Evolutionary conservation across 1,140 invertebrate genomes (phyloP).

Genomic region (Saccostrea echinata): DNA sequence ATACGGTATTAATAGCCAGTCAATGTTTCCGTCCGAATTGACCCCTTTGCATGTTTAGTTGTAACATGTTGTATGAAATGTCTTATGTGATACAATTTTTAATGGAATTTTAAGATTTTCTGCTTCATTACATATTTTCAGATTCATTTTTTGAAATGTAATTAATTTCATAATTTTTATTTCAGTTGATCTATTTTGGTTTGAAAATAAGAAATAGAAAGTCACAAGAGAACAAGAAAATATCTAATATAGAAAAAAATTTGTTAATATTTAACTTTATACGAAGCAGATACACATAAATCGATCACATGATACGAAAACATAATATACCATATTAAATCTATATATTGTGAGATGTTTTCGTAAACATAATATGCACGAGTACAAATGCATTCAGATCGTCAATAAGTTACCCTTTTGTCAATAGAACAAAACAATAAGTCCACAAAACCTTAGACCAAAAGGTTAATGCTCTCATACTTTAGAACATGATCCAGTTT

Average conservation of each 20-base stretch:
- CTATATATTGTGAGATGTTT: too few relatives aligned
- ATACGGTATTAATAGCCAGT: neutral
- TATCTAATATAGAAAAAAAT: too few relatives aligned
- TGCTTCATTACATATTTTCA: neutral
- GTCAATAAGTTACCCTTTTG: too few relatives aligned
- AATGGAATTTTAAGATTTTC: neutral
- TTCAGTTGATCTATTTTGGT: neutral
- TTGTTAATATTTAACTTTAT: too few relatives aligned
- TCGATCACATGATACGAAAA: too few relatives aligned
- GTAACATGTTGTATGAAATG: neutral
- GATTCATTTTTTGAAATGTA: neutral
- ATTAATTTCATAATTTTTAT: neutral
- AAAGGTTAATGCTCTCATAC: neutral
- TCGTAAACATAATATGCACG: too few relatives aligned
- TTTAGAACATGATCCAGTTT: neutral
- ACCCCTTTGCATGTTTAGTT: neutral
- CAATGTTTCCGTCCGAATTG: neutral
- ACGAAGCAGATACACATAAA: too few relatives aligned
- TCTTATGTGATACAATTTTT: neutral
- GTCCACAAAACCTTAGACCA: neutral
- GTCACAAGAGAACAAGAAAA: neutral
- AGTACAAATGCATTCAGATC: too few relatives aligned
- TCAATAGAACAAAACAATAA: too few relatives aligned
- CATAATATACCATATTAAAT: too few relatives aligned
- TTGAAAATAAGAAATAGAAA: neutral